Base-by-base conservation (phyloP, 2,113 vertebrate species). In the Cynoglossus semilaevis region DNA sequence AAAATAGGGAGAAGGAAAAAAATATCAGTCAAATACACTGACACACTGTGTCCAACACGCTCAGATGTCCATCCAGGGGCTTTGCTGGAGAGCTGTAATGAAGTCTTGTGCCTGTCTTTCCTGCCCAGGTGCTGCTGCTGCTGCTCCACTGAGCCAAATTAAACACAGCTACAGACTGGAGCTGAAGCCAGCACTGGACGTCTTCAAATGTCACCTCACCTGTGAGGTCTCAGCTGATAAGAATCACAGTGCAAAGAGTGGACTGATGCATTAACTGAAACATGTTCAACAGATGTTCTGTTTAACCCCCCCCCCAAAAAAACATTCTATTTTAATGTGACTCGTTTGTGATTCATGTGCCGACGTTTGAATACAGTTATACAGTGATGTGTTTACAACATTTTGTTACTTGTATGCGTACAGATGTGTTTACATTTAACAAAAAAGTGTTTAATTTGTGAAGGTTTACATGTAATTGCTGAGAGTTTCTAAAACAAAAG, bases 131-230 rank as follows among this genome's bases (percentile, higher is more conserved):
- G 64, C 63, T 66, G 59, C 70, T 64, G 59, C 55, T 9, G 51
- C 55, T 9, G 51, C 47, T 60, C 57, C 42, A 51, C 36, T 53
- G 44, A 67, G 77, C 74, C 79, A 82, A 82, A 63, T 67, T 57
- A 80, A 81, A 84, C 51, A 84, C 45, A 49, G 38, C 41, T 35
- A 63, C 7, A 59, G 50, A 22, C 1, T 50, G 0, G 5, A 0
- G 14, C 60, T 18, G 16, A 61, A 18, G 35, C 50, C 63, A 60
- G 46, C 1, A 12, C 45, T 55, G 35, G 16, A 51, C 22, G 41
- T 37, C 10, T 22, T 16, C n/a, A 16, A 58, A 42, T 13, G 12
- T 45, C 19, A 12, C 29, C 40, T 57, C 10, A 51, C 53, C 38
- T 70, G 54, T 69, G 71, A 74, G 61, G 47, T 70, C 49, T 46